Evolutionary conservation across 1,140 invertebrate species (phyloP).

Genomic region (Amyelois transitella): DNA sequence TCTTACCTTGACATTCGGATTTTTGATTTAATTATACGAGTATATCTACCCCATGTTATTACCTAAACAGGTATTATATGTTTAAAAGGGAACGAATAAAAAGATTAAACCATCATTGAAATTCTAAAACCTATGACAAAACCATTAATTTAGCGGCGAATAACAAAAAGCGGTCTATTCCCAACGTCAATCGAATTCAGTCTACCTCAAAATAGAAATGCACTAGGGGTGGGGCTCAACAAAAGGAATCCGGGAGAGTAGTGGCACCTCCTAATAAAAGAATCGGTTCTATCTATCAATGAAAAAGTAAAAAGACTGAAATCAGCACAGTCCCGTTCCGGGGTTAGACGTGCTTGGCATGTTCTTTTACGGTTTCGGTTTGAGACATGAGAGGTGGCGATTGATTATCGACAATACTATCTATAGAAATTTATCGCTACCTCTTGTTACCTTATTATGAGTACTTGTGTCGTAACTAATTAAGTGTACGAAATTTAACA

Average conservation of each 20-base stretch:
- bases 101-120: too few relatives aligned
- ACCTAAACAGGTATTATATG: too few relatives aligned
- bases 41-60: too few relatives aligned
- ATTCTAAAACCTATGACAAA: too few relatives aligned
- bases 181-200: constrained; percentile 1
- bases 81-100: too few relatives aligned
- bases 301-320: constrained; percentile 45
- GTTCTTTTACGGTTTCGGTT: constrained; percentile 17
- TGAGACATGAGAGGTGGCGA: background rate
- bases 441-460: background rate
- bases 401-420: background rate
- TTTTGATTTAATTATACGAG: too few relatives aligned
- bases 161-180: background rate
- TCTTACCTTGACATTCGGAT: too few relatives aligned
- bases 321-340: constrained; percentile 49
- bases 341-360: constrained; percentile 52
- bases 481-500: too few relatives aligned
- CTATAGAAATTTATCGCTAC: background rate
- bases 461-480: background rate
- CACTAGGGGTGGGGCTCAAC: constrained; percentile 10
- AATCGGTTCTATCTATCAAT: constrained; percentile 49
- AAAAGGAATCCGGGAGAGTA: constrained; percentile 39
- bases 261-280: constrained; percentile 46
- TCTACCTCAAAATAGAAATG: constrained; percentile 6
- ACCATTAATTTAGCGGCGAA: background rate